Base-by-base conservation (phyloP, 2,797 vertebrate species). In the Calcarius lapponicus region DNA sequence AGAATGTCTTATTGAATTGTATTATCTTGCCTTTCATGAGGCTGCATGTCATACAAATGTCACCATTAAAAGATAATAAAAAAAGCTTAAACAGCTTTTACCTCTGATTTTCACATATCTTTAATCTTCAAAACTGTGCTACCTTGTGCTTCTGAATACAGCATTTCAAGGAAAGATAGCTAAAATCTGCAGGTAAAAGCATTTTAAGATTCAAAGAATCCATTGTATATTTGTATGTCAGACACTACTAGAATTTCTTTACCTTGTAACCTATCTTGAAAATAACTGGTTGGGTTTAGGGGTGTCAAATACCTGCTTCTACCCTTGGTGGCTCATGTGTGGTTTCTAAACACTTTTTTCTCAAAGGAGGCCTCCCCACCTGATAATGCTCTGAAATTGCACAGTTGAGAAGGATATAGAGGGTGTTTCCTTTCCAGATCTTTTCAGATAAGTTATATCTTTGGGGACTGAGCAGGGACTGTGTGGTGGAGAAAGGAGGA, bases 141-240 rank as follows among this genome's bases (percentile, higher is more conserved):
- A 24, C 22, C 14, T 75, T 81, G 11, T 51, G 34, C 9, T 29
- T 90, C 78, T 24, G 9, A 54, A 42, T 64, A 7, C 12, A 76
- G 19, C 13, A 28, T 61, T 86, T 58, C 40, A 67, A 18, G 16
- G 53, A n/a, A 38, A 71, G 22, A 8, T 31, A 36, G 17, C n/a
- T 43, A 18, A 80, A 80, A 40, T 57, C n/a, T 40, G 28, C 36
- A 32, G n/a, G 8, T 62, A 25, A 66, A 82, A 88, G 4, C 6
- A 31, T 38, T 42, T 47, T 45, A 61, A 31, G 25, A 25, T 5
- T 3, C 11, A 32, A 83, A 40, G 19, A 84, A 34, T 58, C 4
- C 5, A 14, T 38, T 0, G 1, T 29, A 2, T 66, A 5, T 28
- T 54, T 50, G 24, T 15, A 10, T 43, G 28, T 38, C 17, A 11